Base-by-base conservation (phyloP, 2,113 vertebrate genomes). In the Sebastes schlegelii region DNA sequence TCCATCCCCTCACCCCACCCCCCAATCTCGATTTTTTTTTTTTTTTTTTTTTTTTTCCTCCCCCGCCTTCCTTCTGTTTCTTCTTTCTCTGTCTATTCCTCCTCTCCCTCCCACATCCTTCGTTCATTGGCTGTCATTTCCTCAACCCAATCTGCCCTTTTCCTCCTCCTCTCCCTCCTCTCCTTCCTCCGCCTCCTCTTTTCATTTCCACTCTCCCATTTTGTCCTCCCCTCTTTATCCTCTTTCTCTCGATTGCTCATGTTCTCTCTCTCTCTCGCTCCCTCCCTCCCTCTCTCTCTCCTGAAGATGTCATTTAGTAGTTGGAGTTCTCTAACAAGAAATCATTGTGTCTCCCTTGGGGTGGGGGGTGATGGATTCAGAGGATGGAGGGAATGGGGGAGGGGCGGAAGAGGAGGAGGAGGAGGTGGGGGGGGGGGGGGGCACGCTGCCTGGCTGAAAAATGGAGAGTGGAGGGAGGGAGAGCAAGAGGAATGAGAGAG, bases 321-420 rank as follows among this genome's bases (percentile, higher is more conserved):
- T 93, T 94, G 92, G 89, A 91, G 89, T 94, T 93, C 92, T 94
- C 93, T 94, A 95, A 95, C 95, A 95, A 95, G 95, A 95, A 95
- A 92, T 95, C 94, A 95, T 95, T 95, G 92, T 95, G 91, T 93
- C 89, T 94, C 92, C 91, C 92, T 84, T 83, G 90, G 92, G 91
- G 84, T 88, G 88, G 88, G 82, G 82, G 85, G 78, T 89, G 91
- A 92, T 92, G 90, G 90, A 92, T 93, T 91, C 87, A 90, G 82
- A 86, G 83, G 77, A 81, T 60, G 87, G 83, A 77, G 70, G 79
- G 82, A 55, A 60, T 66, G 8, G 65, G 51, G 45, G 69, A 52
- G 69, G 76, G 82, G 54, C 84, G 77, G 45, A 16, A 23, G 45
- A 21, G 80, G 75, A 49, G 19, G 61, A 8, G 45, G 72, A 34